phyloP scores from a whole-genome alignment of 2,888 invertebrate species.

The Athripsodes cinereus region DNA sequence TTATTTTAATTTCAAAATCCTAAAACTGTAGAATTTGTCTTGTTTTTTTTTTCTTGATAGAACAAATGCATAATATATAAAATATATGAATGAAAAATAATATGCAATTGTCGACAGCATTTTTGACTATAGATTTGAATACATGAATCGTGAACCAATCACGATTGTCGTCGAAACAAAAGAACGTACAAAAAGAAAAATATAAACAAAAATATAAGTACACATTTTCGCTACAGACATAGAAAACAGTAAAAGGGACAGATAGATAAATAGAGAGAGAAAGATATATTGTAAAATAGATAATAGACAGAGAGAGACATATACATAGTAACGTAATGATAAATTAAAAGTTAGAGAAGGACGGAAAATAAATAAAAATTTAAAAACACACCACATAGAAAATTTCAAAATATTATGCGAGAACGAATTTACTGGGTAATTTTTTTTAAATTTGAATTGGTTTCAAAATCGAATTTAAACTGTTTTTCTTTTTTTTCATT shows the following conservation, averaged over 20 bases:
- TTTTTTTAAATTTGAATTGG: no score
- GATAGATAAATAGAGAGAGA: slow-evolving; percentile 7
- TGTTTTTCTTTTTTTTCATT: no score
- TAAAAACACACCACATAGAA: background rate
- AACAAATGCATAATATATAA: no score
- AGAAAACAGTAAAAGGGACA: slow-evolving; percentile 8
- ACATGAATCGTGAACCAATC: no score
- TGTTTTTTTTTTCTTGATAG: no score
- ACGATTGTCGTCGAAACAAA: background rate
- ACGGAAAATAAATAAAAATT: no score
- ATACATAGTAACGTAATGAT: slow-evolving; percentile 1
- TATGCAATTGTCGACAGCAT: slow-evolving; percentile 4
- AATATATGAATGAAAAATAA: background rate
- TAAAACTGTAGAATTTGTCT: no score
- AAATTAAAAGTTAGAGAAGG: background rate
- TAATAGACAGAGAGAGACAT: background rate
- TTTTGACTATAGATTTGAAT: background rate
- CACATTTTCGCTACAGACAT: slow-evolving; percentile 13
- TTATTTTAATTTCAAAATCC: no score
- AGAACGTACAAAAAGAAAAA: background rate
- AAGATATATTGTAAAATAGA: background rate
- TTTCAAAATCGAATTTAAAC: no score
- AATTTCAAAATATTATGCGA: no score
- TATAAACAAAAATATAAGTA: background rate
- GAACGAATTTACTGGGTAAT: no score